A percentile compares a stretch with the other conserved stretches of the same genome.
Evolutionary conservation across 2,113 vertebrate genomes (phyloP).

Genomic region (Noturus placidus): DNA sequence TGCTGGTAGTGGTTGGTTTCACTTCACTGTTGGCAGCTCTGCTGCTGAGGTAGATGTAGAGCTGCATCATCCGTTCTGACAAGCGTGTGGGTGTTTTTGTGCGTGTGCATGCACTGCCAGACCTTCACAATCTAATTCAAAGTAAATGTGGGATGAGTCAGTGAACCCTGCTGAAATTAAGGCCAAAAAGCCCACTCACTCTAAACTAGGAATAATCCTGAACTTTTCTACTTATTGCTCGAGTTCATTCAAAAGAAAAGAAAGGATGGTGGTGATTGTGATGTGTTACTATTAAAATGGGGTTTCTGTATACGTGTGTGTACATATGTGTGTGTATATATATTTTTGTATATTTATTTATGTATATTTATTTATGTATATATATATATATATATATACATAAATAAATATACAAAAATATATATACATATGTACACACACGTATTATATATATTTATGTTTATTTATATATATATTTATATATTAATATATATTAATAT

Average conservation of each 20-base stretch:
- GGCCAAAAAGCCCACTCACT: background rate
- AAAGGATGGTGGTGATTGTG: background rate
- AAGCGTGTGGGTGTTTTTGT: constrained; percentile 11
- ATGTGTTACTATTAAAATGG: too few relatives aligned
- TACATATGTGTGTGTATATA: too few relatives aligned
- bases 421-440: too few relatives aligned
- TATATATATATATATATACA: too few relatives aligned
- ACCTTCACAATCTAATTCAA: constrained; percentile 1
- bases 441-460: too few relatives aligned
- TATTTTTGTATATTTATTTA: too few relatives aligned
- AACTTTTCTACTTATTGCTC: background rate
- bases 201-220: background rate
- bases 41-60: background rate
- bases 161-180: background rate
- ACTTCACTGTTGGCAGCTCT: background rate
- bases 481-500: too few relatives aligned
- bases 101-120: background rate
- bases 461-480: too few relatives aligned
- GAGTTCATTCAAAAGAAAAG: background rate
- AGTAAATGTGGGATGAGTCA: background rate
- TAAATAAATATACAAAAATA: too few relatives aligned
- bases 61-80: background rate
- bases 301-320: background rate
- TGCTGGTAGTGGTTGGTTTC: background rate
- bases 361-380: too few relatives aligned